Conservation (phyloP, 1,140 invertebrate genomes). For the Hycleus cichorii region DNA sequence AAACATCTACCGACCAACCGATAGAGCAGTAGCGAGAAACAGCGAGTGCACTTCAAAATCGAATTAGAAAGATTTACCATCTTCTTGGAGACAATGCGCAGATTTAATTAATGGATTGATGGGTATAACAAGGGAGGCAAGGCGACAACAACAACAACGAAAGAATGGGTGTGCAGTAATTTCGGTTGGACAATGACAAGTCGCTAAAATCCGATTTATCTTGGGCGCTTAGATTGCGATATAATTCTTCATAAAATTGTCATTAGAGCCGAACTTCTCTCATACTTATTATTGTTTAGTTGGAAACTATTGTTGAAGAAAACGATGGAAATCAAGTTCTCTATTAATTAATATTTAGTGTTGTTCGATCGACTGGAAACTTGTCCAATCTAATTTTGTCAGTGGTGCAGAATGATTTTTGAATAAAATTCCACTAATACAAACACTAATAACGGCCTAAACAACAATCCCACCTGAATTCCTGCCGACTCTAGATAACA, state of each 20-base stretch:
- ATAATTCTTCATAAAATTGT: conserved; percentile 18
- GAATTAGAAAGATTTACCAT: conserved; percentile 20
- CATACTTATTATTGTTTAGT: too few species aligned
- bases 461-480: conserved; percentile 10
- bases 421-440: too few species aligned
- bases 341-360: conserved; percentile 24
- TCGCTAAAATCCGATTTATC: background rate
- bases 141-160: too few species aligned
- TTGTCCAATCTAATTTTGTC: conserved; percentile 10
- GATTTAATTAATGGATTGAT: conserved; percentile 28
- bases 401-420: background rate
- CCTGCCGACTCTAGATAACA: conserved; percentile 18
- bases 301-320: too few species aligned
- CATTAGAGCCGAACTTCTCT: conserved; percentile 1
- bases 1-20: background rate
- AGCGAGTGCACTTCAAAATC: conserved; percentile 8
- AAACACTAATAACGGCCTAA: too few species aligned
- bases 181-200: conserved; percentile 9
- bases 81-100: conserved; percentile 14
- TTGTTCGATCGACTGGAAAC: conserved; percentile 18
- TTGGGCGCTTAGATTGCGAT: background rate
- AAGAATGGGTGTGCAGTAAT: conserved; percentile 1
- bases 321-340: background rate
- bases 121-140: background rate
- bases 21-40: background rate